Conservation (phyloP, 2,797 vertebrate species). For the Crenichthys baileyi region DNA sequence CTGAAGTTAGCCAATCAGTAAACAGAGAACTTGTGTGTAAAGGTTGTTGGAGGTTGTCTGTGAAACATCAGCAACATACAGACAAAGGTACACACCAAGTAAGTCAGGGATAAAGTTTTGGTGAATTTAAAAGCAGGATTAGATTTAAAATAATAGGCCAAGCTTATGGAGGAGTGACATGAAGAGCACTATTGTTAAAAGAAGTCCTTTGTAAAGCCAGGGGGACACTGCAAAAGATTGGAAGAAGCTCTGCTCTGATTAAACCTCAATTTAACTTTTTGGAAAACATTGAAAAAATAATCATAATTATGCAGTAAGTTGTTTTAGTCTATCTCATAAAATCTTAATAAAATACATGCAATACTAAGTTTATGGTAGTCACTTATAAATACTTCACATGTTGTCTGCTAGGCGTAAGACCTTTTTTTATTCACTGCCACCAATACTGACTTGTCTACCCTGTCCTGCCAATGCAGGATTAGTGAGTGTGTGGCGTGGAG, state of each 20-base stretch:
- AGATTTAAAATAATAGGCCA: not conserved
- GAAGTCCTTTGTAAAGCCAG: no score
- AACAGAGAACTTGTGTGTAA: not conserved
- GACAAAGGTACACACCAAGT: not conserved
- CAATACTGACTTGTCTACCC: constrained; percentile 89
- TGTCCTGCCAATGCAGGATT: constrained; percentile 85
- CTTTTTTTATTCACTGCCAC: not conserved
- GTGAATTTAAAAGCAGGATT: not conserved
- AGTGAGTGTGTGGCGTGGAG: constrained; percentile 88
- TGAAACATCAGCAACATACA: no score
- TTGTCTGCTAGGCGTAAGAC: not conserved
- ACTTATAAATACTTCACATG: not conserved
- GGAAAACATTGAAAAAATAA: not conserved
- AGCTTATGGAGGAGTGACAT: no score
- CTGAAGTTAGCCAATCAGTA: not conserved
- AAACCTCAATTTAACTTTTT: not conserved
- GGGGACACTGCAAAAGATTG: not conserved
- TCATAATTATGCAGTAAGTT: not conserved
- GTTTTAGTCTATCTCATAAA: not conserved
- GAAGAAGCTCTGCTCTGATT: not conserved
- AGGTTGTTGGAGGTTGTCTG: not conserved
- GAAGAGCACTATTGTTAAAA: no score
- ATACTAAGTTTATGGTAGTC: not conserved
- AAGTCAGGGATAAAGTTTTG: not conserved
- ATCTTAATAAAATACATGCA: not conserved